phyloP scores from a whole-genome alignment of 2,888 invertebrate genomes.

The Philhelius pedissequus region DNA sequence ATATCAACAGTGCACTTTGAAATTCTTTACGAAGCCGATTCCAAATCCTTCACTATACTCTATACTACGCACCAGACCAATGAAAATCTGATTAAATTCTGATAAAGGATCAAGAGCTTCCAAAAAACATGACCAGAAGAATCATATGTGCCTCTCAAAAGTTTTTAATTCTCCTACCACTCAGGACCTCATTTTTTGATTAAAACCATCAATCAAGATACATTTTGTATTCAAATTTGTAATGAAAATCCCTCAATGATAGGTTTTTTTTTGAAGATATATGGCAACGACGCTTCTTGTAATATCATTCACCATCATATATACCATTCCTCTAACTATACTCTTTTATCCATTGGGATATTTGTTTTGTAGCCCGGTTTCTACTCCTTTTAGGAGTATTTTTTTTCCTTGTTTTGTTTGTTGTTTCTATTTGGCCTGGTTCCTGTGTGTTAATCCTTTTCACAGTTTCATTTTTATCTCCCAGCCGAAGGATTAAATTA shows the following conservation, averaged over 20 bases:
- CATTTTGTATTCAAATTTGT: neutral
- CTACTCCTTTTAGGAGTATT: neutral
- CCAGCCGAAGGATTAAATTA: constrained; percentile 65
- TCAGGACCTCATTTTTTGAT: neutral
- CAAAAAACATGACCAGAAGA: neutral
- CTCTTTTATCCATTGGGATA: neutral
- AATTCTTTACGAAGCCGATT: neutral
- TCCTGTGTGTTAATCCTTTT: constrained; percentile 62
- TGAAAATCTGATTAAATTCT: neutral
- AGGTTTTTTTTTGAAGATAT: neutral
- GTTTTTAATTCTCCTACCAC: neutral
- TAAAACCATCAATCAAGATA: neutral
- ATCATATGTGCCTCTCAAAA: neutral
- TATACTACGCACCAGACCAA: neutral
- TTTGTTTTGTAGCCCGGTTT: constrained; percentile 10
- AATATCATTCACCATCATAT: neutral
- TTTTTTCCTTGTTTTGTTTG: constrained; percentile 2
- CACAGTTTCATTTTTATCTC: constrained; percentile 66
- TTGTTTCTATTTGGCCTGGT: constrained; percentile 50
- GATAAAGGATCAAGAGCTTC: neutral
- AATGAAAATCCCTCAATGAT: neutral
- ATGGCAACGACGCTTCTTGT: constrained; percentile 6
- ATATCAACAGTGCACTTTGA: neutral
- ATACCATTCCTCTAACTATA: neutral
- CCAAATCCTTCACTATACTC: neutral